These are phyloP conservation scores for Xestia ashworthii DNA, from an alignment of 2,888 invertebrate genomes.

Conservation along the genomic window DNA sequence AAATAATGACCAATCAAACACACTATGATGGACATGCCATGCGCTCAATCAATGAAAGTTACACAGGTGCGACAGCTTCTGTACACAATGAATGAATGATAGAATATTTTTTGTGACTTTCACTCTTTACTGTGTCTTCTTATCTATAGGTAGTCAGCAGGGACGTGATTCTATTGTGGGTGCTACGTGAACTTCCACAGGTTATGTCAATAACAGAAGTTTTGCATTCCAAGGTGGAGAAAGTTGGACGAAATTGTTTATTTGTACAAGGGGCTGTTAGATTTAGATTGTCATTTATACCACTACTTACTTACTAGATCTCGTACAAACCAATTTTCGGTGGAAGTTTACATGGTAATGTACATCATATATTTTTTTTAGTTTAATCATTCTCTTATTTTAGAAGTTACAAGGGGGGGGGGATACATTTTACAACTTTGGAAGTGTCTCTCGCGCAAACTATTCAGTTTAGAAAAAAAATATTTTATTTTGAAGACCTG, in stretches of 20 bases:
- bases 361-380: too few species aligned
- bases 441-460: too few species aligned
- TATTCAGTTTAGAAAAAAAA: too few species aligned
- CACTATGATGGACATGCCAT: not conserved
- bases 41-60: constrained; percentile 40
- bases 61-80: constrained; percentile 23
- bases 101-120: constrained; percentile 52
- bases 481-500: too few species aligned
- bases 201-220: constrained; percentile 46
- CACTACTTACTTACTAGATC: too few species aligned
- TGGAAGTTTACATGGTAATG: too few species aligned
- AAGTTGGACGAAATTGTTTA: constrained; percentile 30
- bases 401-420: too few species aligned
- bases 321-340: too few species aligned
- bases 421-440: too few species aligned
- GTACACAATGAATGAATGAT: constrained; percentile 21
- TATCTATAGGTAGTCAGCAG: constrained; percentile 37
- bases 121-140: constrained; percentile 45
- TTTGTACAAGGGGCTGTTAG: not conserved
- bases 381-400: too few species aligned
- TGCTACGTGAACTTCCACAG: constrained; percentile 55
- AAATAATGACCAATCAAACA: constrained; percentile 6
- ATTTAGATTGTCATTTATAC: not conserved
- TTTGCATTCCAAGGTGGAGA: constrained; percentile 15
- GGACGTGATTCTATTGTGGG: constrained; percentile 58